Base-by-base conservation (phyloP, 2,888 invertebrate genomes). In the Brenthis hecate region DNA sequence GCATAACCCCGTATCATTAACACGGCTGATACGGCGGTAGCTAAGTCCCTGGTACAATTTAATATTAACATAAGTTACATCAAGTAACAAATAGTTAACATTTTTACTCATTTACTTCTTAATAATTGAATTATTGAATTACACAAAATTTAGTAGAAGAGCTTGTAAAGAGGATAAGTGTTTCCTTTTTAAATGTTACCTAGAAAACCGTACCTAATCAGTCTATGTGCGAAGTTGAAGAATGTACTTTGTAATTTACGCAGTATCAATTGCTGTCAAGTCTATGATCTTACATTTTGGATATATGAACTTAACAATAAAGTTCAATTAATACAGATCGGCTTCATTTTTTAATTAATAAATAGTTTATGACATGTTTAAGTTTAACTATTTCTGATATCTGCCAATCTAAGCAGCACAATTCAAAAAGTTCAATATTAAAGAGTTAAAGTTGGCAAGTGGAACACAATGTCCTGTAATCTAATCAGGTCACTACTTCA, bases 381-480 rank as follows among this genome's bases (percentile, higher is more conserved):
- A 50, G 28, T 50, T 60, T 50, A 60, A 50, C 48, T 28, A 60
- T 50, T 60, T 23, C 28, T 50, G 60, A 60, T 60, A 60, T 60
- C 48, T 50, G 55, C 54, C 47, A 51, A 51, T 50, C 47, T 50
- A 47, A 62, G 32, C 14, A 67, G 61, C 23, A 14, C 28, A 50
- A 50, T 56, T 67, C 56, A 67, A 67, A 56, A 67, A 67, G 66
- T 67, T 67, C 61, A 56, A 62, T 14, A 56, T 62, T 50, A 67
- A 67, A 67, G 66, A 67, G 66, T 67, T 67, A 36, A 62, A 67
- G 65, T 71, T 65, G 85, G 84, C 84, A 87, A 88, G 85, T 86
- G 87, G 85, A 78, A 82, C 82, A 87, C 86, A 86, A 88, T 87
- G 85, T 85, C 80, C 77, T 54, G 78, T 85, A 85, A 87, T 85